A percentile compares a stretch with the other conserved stretches of the same genome.
Evolutionary conservation across 1,140 invertebrate genomes (phyloP).

Genomic region (Steinernema khuongi): DNA sequence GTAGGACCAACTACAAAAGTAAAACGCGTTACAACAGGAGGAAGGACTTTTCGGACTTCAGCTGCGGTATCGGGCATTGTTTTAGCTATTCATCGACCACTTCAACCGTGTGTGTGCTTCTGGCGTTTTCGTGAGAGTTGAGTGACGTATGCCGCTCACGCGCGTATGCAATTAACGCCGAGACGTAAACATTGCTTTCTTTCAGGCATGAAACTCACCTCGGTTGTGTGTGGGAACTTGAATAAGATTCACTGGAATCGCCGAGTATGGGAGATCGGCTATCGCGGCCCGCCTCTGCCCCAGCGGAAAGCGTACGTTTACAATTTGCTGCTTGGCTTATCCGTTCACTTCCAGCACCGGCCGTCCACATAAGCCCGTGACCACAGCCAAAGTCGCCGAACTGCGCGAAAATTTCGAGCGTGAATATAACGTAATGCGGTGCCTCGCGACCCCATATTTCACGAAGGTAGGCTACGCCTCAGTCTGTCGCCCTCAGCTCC

Average conservation of each 20-base stretch:
- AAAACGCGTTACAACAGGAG: no score
- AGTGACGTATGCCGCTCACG: no score
- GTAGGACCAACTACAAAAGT: no score
- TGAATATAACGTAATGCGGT: slow-evolving; percentile 51
- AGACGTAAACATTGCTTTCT: neutral
- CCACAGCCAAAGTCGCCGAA: slow-evolving; percentile 30
- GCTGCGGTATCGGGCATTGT: no score
- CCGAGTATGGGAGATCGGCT: slow-evolving; percentile 56
- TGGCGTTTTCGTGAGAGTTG: no score
- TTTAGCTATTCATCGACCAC: no score
- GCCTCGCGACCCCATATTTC: slow-evolving; percentile 52
- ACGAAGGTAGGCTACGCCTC: slow-evolving; percentile 33
- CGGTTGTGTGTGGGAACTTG: slow-evolving; percentile 28
- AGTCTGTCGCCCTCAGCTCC: neutral
- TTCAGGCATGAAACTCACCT: slow-evolving; percentile 32
- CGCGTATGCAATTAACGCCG: no score
- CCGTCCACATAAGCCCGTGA: slow-evolving; percentile 40
- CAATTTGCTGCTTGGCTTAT: neutral
- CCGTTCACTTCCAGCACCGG: slow-evolving; percentile 45
- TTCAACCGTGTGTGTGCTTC: no score
- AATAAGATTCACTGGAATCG: slow-evolving; percentile 53
- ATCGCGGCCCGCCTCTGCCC: slow-evolving; percentile 49
- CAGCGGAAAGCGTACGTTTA: slow-evolving; percentile 49
- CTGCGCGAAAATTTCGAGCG: slow-evolving; percentile 41
- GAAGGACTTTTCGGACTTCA: no score